These are phyloP conservation scores for Drosophila obscura DNA, from an alignment of 1,140 invertebrate genomes.

Conservation along the genomic window DNA sequence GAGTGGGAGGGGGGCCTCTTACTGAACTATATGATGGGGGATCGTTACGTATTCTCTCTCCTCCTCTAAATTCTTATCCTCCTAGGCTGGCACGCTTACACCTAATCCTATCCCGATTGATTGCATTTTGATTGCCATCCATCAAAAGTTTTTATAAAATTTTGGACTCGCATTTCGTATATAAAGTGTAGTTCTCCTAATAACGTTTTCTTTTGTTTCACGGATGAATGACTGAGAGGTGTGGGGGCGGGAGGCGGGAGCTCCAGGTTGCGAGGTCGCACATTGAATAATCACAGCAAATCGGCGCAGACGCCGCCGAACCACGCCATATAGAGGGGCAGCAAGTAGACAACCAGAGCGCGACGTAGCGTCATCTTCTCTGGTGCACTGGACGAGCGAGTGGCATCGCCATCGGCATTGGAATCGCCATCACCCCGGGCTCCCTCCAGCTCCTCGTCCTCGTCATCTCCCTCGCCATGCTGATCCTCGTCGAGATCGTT, in stretches of 20 bases:
- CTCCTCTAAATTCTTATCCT: constrained; percentile 32
- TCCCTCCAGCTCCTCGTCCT: constrained; percentile 31
- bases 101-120: constrained; percentile 3
- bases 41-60: constrained; percentile 60
- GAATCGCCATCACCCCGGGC: constrained; percentile 21
- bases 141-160: constrained; percentile 81
- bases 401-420: constrained; percentile 39
- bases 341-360: constrained; percentile 89
- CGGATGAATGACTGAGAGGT: constrained; percentile 79
- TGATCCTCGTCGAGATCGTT: constrained; percentile 57
- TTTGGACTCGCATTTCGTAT: constrained; percentile 80
- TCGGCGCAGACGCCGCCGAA: constrained; percentile 91
- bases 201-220: constrained; percentile 74
- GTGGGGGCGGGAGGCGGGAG: constrained; percentile 37
- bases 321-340: constrained; percentile 92
- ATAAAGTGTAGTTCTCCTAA: constrained; percentile 67
- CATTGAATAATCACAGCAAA: constrained; percentile 88
- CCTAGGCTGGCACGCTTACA: constrained; percentile 5
- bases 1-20: constrained; percentile 3
- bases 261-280: constrained; percentile 33
- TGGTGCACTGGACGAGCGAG: constrained; percentile 51
- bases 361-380: constrained; percentile 86
- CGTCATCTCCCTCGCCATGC: constrained; percentile 24
- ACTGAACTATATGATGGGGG: constrained; percentile 45
- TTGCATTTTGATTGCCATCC: constrained; percentile 71